Conservation (phyloP, 1,140 invertebrate genomes). For the Aethina tumida region DNA sequence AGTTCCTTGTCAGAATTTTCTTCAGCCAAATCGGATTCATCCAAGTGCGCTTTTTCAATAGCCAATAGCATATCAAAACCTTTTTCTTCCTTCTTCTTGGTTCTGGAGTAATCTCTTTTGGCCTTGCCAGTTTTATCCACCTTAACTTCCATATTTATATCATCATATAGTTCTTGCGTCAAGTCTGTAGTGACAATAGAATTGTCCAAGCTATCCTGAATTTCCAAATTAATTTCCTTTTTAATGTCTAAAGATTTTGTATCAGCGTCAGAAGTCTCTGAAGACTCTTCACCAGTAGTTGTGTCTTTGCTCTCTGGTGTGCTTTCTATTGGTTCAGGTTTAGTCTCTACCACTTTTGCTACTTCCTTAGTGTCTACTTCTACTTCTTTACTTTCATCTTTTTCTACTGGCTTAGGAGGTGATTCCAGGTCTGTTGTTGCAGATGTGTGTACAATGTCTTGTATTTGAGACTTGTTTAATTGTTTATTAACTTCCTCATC, state of each 20-base stretch:
- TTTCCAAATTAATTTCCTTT: constrained; percentile 11
- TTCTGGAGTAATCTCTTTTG: constrained; percentile 36
- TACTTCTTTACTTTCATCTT: constrained; percentile 17
- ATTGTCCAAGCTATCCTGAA: constrained; percentile 15
- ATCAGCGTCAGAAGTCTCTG: constrained; percentile 10
- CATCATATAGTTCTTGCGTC: constrained; percentile 37
- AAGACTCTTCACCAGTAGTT: constrained; percentile 26
- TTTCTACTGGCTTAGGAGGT: too few relatives aligned
- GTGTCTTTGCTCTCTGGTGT: constrained; percentile 16
- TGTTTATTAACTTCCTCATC: constrained; percentile 33
- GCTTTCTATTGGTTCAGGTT: not conserved
- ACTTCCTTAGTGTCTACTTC: constrained; percentile 11
- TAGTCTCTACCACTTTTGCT: constrained; percentile 5
- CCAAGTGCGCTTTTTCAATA: constrained; percentile 33
- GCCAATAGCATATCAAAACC: constrained; percentile 33
- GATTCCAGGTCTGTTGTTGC: constrained; percentile 11
- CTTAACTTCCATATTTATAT: constrained; percentile 47
- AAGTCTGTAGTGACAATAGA: constrained; percentile 27
- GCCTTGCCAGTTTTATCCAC: constrained; percentile 38
- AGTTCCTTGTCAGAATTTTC: constrained; percentile 24
- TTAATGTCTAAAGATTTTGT: constrained; percentile 2
- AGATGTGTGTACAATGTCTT: constrained; percentile 26
- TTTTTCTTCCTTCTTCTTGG: constrained; percentile 38
- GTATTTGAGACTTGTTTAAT: constrained; percentile 30
- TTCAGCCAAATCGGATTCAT: constrained; percentile 28